Percentiles rank a stretch among this genome's conserved stretches.
These are phyloP conservation scores for Pogonocichla stellata DNA, from an alignment of 2,113 vertebrate genomes.

Conservation along the genomic window DNA sequence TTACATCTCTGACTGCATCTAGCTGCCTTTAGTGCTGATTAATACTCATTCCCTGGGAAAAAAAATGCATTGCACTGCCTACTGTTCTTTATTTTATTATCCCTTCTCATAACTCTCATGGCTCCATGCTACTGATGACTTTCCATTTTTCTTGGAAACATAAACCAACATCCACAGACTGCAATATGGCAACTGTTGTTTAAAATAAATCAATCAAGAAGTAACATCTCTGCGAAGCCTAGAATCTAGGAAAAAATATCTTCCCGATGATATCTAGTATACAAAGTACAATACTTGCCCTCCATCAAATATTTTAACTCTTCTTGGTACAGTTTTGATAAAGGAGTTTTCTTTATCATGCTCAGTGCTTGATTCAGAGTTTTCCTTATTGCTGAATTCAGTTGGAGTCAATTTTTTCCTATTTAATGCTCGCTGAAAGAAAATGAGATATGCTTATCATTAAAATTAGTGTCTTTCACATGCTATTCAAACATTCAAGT, in stretches of 20 bases:
- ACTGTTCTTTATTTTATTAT: constrained; percentile 30
- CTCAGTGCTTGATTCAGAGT: constrained; percentile 86
- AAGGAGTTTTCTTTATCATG: constrained; percentile 86
- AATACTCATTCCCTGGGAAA: background rate
- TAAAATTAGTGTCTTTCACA: background rate
- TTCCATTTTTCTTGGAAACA: constrained; percentile 51
- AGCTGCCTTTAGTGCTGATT: background rate
- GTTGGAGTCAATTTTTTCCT: constrained; percentile 78
- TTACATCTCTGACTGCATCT: constrained; percentile 14
- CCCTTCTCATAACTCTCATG: background rate
- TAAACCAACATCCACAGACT: constrained; percentile 16
- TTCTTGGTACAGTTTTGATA: constrained; percentile 88
- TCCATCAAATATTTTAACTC: constrained; percentile 98
- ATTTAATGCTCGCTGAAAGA: constrained; percentile 77
- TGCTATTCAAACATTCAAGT: background rate
- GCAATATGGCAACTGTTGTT: background rate
- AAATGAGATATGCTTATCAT: constrained; percentile 46
- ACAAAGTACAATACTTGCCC: constrained; percentile 83
- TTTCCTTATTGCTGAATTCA: constrained; percentile 85
- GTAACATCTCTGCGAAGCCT: background rate
- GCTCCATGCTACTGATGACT: constrained; percentile 21
- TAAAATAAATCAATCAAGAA: constrained; percentile 24
- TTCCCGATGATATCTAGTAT: constrained; percentile 28
- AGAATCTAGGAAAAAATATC: background rate
- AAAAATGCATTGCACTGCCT: background rate